Conservation (phyloP, 2,797 vertebrate species). For the Pangasius mekongensis region DNA sequence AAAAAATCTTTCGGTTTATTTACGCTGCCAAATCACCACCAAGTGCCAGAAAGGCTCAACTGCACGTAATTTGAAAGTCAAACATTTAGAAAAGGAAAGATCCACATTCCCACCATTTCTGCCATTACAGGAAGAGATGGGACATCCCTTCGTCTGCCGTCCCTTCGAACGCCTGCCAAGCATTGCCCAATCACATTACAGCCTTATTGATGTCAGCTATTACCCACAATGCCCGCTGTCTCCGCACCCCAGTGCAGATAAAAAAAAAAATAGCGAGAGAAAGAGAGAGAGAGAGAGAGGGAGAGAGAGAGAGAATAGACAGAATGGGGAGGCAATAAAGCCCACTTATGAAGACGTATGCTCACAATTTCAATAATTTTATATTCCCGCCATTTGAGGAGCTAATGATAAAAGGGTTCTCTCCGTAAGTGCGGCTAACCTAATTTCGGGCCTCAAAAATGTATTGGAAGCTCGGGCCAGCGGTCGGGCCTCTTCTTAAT, state of each 20-base stretch:
- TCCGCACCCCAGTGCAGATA: slow-evolving; percentile 65
- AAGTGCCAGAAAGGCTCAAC: background rate
- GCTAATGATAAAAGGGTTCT: slow-evolving; percentile 70
- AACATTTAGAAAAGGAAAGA: background rate
- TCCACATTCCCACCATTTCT: slow-evolving; percentile 53
- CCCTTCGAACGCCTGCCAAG: slow-evolving; percentile 74
- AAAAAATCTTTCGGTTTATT: background rate
- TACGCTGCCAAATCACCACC: background rate
- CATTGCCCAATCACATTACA: slow-evolving; percentile 79
- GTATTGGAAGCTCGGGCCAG: slow-evolving; percentile 57
- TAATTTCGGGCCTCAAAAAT: slow-evolving; percentile 68
- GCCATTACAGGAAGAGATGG: slow-evolving; percentile 69
- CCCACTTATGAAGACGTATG: slow-evolving; percentile 75
- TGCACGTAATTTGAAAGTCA: background rate
- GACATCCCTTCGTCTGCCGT: slow-evolving; percentile 53
- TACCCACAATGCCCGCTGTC: slow-evolving; percentile 69
- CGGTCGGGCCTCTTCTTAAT: slow-evolving; percentile 64
- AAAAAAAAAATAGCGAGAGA: slow-evolving; percentile 53
- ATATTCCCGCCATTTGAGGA: slow-evolving; percentile 71
- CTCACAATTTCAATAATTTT: slow-evolving; percentile 77
- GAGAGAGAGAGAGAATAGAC: slow-evolving; percentile 30
- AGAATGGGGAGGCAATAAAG: slow-evolving; percentile 71
- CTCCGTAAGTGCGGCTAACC: slow-evolving; percentile 69
- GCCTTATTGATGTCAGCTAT: slow-evolving; percentile 80
- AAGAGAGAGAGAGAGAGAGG: background rate